phyloP scores from a whole-genome alignment of 2,113 vertebrate species.

The Coregonus clupeaformis region DNA sequence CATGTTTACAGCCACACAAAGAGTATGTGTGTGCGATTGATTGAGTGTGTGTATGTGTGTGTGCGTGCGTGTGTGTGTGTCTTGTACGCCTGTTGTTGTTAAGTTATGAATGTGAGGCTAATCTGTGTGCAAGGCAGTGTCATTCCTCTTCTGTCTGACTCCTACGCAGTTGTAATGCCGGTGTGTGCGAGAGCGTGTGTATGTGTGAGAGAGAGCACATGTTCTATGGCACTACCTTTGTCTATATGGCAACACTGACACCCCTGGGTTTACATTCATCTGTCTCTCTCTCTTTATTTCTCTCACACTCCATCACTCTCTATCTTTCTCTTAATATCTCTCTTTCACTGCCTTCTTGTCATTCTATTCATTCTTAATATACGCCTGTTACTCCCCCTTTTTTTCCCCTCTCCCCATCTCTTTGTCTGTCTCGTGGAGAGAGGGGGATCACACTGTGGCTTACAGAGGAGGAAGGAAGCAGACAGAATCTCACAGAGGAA shows the following conservation, averaged over 20 bases:
- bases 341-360: neutral
- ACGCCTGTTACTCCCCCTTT: too few relatives aligned
- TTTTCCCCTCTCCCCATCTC: neutral
- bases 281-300: conserved; percentile 50
- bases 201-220: conserved; percentile 33
- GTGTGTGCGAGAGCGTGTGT: conserved; percentile 48
- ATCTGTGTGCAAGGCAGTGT: conserved; percentile 49
- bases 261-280: conserved; percentile 57
- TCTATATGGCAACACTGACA: conserved; percentile 41
- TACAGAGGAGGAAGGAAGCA: neutral
- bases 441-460: conserved; percentile 61
- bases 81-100: conserved; percentile 3
- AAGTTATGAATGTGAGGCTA: conserved; percentile 49
- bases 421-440: conserved; percentile 43
- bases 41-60: neutral
- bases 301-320: conserved; percentile 32
- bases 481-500: conserved; percentile 1
- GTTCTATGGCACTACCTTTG: conserved; percentile 63
- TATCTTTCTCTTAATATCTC: conserved; percentile 6
- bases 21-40: conserved; percentile 1
- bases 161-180: conserved; percentile 51
- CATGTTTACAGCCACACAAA: conserved; percentile 65
- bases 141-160: conserved; percentile 57
- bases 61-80: conserved; percentile 15
- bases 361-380: conserved; percentile 2